Evolutionary conservation across 2,113 vertebrate species (phyloP).

Genomic region (Blennius ocellaris): DNA sequence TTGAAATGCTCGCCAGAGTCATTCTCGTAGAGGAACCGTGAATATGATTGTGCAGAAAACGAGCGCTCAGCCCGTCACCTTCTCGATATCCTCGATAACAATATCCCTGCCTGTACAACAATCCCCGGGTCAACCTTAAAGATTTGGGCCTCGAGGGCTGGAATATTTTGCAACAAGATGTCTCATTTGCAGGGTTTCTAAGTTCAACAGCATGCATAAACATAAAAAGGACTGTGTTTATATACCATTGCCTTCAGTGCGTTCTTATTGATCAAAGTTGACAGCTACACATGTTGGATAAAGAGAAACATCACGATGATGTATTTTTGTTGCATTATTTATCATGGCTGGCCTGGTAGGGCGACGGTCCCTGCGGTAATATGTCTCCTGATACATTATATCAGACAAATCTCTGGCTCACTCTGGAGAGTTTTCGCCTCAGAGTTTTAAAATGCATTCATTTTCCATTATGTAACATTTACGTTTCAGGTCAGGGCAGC

Average conservation of each 20-base stretch:
- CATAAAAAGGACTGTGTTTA: constrained; percentile 63
- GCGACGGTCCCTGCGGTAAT: constrained; percentile 76
- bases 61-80: not conserved
- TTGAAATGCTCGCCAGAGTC: constrained; percentile 26
- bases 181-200: constrained; percentile 40
- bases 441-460: constrained; percentile 60
- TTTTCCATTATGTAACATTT: constrained; percentile 69
- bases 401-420: constrained; percentile 71
- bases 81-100: constrained; percentile 10
- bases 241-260: constrained; percentile 62
- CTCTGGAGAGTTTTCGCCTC: constrained; percentile 62
- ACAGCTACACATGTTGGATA: constrained; percentile 84
- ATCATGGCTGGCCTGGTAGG: constrained; percentile 68
- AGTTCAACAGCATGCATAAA: constrained; percentile 62
- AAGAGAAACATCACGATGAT: constrained; percentile 79
- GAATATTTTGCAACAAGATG: constrained; percentile 56
- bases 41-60: constrained; percentile 42
- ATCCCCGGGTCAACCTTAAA: constrained; percentile 59
- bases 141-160: constrained; percentile 34
- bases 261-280: constrained; percentile 81
- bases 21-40: constrained; percentile 30
- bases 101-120: constrained; percentile 21
- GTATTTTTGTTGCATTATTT: constrained; percentile 83
- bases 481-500: constrained; percentile 40
- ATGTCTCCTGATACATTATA: constrained; percentile 76